Conservation (phyloP, 2,797 vertebrate genomes). For the Botia almorhae region DNA sequence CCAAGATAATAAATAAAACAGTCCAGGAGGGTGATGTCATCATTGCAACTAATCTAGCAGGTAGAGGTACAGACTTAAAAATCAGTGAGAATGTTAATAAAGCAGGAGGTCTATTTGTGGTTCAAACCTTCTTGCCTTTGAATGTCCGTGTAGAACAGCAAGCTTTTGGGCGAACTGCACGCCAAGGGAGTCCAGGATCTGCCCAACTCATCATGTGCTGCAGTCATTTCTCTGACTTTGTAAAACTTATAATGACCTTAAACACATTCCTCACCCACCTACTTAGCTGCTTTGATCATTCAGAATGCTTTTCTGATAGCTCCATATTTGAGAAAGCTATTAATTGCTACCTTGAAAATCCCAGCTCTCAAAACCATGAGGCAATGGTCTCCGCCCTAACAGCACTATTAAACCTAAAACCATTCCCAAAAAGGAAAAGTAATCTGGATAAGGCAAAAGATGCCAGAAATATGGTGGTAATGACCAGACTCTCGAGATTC, state of each 20-base stretch:
- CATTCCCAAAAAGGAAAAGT: accelerated
- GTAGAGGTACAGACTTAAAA: constrained; percentile 67
- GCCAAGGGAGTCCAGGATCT: constrained; percentile 72
- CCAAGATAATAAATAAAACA: not conserved
- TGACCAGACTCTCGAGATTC: constrained; percentile 4
- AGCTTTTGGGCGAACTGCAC: constrained; percentile 65
- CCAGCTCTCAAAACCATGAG: not conserved
- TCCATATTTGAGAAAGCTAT: not conserved
- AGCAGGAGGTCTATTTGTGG: constrained; percentile 63
- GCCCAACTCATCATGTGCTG: constrained; percentile 59
- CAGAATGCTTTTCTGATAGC: not conserved
- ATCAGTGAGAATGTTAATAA: constrained; percentile 48
- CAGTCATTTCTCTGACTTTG: constrained; percentile 38
- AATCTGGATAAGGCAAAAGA: constrained; percentile 37
- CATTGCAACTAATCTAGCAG: constrained; percentile 74
- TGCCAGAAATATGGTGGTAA: constrained; percentile 19
- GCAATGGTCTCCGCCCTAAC: not conserved
- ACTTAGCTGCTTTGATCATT: not conserved
- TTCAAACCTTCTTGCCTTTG: constrained; percentile 71
- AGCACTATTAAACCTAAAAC: not conserved
- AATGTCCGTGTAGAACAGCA: constrained; percentile 66
- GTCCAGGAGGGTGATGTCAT: constrained; percentile 64
- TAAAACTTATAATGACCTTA: not conserved
- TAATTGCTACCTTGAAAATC: not conserved
- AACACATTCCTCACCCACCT: not conserved